phyloP scores from a whole-genome alignment of 1,140 invertebrate species.

The Holcopasites calliopsidis region DNA sequence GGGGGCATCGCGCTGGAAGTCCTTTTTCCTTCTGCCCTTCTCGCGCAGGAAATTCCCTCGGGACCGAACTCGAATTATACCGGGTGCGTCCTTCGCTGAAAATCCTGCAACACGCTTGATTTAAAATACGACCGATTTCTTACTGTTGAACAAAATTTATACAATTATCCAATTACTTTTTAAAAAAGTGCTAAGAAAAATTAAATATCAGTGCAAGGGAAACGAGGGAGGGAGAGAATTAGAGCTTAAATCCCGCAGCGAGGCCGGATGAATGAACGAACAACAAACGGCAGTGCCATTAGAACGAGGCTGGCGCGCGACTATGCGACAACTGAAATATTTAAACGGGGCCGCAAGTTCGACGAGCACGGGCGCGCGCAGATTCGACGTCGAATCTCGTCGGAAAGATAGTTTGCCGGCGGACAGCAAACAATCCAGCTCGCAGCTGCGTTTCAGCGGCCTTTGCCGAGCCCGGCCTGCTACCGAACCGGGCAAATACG shows the following conservation, averaged over 20 bases:
- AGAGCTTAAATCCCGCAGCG: neutral
- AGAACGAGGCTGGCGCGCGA: conserved; percentile 1
- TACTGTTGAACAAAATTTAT: too few species aligned
- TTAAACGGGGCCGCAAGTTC: conserved; percentile 23
- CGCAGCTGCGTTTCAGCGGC: neutral
- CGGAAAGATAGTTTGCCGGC: conserved; percentile 49
- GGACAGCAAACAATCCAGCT: conserved; percentile 21
- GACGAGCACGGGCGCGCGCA: conserved; percentile 29
- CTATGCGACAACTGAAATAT: conserved; percentile 40
- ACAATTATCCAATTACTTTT: too few species aligned
- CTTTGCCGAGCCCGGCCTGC: neutral
- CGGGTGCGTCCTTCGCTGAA: too few species aligned
- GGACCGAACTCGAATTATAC: conserved; percentile 1
- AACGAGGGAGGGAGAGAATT: too few species aligned
- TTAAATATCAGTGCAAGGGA: too few species aligned
- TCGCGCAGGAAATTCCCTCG: neutral
- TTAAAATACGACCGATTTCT: too few species aligned
- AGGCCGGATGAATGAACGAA: conserved; percentile 42
- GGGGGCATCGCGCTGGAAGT: neutral
- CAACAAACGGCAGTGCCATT: conserved; percentile 39
- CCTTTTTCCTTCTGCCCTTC: neutral
- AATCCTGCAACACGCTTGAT: too few species aligned
- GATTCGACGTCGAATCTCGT: conserved; percentile 28
- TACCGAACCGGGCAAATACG: conserved; percentile 18
- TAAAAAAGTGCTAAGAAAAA: too few species aligned